phyloP scores from a whole-genome alignment of 2,888 invertebrate species.

The Epirrita christyi region DNA sequence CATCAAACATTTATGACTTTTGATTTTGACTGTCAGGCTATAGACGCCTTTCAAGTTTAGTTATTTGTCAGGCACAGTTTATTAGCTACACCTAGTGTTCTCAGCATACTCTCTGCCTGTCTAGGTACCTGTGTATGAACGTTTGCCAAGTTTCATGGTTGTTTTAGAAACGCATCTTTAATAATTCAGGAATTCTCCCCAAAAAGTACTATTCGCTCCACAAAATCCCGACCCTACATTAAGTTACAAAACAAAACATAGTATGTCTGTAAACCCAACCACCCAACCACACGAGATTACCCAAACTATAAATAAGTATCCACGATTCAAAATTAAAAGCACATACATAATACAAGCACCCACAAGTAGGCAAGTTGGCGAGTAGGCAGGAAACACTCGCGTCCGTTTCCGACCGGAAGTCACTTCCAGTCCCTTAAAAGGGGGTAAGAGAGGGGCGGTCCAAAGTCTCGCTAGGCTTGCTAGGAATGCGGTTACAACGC shows the following conservation, averaged over 20 bases:
- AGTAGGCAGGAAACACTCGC: conserved; percentile 51
- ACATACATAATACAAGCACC: conserved; percentile 6
- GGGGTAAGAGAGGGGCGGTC: conserved; percentile 9
- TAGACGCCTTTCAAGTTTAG: too few species aligned
- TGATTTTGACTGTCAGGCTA: too few species aligned
- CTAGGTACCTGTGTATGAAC: too few species aligned
- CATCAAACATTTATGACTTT: too few species aligned
- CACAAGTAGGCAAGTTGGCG: conserved; percentile 28
- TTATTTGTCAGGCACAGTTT: too few species aligned
- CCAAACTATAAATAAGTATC: conserved; percentile 32
- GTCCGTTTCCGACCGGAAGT: conserved; percentile 52
- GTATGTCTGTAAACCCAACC: neutral
- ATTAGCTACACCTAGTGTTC: too few species aligned
- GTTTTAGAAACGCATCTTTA: neutral
- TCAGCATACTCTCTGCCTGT: too few species aligned
- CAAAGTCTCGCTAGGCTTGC: conserved; percentile 13
- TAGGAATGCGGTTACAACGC: conserved; percentile 21
- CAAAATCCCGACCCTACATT: neutral
- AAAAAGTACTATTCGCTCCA: neutral
- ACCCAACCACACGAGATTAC: conserved; percentile 19
- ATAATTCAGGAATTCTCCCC: neutral
- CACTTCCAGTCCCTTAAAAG: conserved; percentile 15
- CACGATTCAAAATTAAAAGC: neutral
- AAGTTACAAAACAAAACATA: neutral
- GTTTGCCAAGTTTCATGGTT: neutral